Base-by-base conservation (phyloP, 2,113 vertebrate genomes). In the Pseudonaja textilis region DNA sequence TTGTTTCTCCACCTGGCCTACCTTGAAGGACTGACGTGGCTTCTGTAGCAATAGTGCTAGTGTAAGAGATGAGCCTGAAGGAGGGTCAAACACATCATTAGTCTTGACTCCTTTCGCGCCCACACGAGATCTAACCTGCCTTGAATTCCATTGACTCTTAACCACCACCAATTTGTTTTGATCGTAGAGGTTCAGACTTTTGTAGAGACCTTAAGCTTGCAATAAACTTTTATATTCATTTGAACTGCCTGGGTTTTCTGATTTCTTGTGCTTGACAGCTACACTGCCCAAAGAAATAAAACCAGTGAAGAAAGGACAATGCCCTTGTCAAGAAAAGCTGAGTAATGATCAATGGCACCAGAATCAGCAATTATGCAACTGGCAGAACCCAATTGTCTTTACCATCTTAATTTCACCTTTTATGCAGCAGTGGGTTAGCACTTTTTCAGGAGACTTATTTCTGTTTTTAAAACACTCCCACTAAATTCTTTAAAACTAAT, bases 31-130 rank as follows among this genome's bases (percentile, higher is more conserved):
- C 74, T 22, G 74, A 42, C 7, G 7, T 81, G 74, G 7, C 74
- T 81, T 81, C 74, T 22, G 3, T 81, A 42, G 3, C 7, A 22
- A 18, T 69, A 34, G 64, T 69, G 64, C 64, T 69, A 34, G 4
- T 69, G 64, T 69, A 69, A 14, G 64, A 69, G 64, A 34, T n/a
- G 29, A 69, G 5, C 14, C 29, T 14, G 4, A 69, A 5, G 29
- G 64, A 12, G 61, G 12, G 61, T 69, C 29, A n/a, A n/a, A 69
- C 61, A n/a, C 12, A 12, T 16, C 61, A 6, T 69, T 12, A 34
- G 64, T 69, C 59, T 61, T 2, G 0, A 61, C 59, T 61, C 14
- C 11, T 5, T 69, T 69, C 1, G 0, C 0, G 0, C 12, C 12
- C 61, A 69, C 61, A n/a, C 0, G 5, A 34, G 64, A 34, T 69